A percentile compares a stretch with the other conserved stretches of the same genome.
These are phyloP conservation scores for Blastomussa wellsi DNA, from an alignment of 92 coral and sea anemone species.

Conservation along the genomic window DNA sequence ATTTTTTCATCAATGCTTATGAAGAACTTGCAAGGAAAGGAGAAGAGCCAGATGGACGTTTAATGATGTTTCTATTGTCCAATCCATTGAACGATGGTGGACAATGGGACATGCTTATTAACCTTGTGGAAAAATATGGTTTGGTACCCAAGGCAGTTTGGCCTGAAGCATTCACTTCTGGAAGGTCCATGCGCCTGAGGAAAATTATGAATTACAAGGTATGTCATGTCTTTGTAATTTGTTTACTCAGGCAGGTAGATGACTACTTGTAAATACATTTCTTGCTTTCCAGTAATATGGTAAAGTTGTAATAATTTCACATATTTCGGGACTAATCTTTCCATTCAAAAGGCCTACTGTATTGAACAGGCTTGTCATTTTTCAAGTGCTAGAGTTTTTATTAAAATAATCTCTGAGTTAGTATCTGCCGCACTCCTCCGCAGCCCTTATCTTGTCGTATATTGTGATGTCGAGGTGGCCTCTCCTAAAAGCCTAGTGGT, in stretches of 20 bases:
- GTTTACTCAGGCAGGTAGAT: not conserved
- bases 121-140: constrained; percentile 92
- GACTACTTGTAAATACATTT: not conserved
- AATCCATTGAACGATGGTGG: constrained; percentile 96
- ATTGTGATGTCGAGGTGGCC: too few species aligned
- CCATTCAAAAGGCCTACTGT: not conserved
- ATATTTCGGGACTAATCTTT: not conserved
- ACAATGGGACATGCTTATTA: constrained; percentile 99
- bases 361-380: not conserved
- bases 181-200: constrained; percentile 77
- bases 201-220: constrained; percentile 90
- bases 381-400: too few species aligned
- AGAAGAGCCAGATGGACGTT: constrained; percentile 86
- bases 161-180: constrained; percentile 90
- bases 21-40: constrained; percentile 89
- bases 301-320: too few species aligned
- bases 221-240: not conserved
- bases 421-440: too few species aligned
- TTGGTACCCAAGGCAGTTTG: constrained; percentile 87
- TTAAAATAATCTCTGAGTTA: too few species aligned
- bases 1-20: constrained; percentile 76
- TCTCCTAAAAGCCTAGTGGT: too few species aligned
- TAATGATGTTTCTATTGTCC: constrained; percentile 88
- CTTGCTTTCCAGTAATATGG: not conserved
- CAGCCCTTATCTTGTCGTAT: too few species aligned